Conservation (phyloP, 1,140 invertebrate genomes). For the Whitmania pigra region DNA sequence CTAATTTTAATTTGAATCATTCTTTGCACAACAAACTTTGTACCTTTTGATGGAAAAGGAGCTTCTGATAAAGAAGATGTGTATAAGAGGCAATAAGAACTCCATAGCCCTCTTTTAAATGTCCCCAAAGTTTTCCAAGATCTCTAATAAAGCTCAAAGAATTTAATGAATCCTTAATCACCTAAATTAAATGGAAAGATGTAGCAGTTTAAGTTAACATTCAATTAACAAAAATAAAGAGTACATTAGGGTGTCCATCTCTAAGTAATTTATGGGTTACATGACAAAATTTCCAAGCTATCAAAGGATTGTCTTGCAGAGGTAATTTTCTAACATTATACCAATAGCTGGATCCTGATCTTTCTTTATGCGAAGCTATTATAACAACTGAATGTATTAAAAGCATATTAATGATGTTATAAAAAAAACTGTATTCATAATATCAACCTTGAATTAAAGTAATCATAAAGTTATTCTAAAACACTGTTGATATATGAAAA, state of each 20-base stretch:
- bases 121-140: conserved; percentile 46
- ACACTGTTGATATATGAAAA: neutral
- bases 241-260: conserved; percentile 76
- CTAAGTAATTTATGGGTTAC: conserved; percentile 85
- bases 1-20: no score
- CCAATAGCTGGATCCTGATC: conserved; percentile 80
- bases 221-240: conserved; percentile 22
- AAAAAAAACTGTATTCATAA: no score
- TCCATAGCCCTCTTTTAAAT: conserved; percentile 81
- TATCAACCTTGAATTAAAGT: no score
- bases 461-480: neutral
- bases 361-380: conserved; percentile 85
- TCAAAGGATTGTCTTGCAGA: conserved; percentile 76
- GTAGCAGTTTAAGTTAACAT: neutral
- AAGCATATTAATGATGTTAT: no score
- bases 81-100: conserved; percentile 73
- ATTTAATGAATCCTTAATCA: neutral
- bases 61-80: conserved; percentile 68
- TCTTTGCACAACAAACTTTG: conserved; percentile 4
- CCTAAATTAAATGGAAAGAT: conserved; percentile 2
- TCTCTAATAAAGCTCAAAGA: conserved; percentile 10
- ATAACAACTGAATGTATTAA: conserved; percentile 59
- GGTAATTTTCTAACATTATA: conserved; percentile 60
- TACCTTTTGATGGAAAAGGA: conserved; percentile 70
- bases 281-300: conserved; percentile 97